Percentiles rank a stretch among this genome's conserved stretches.
phyloP scores from a whole-genome alignment of 2,113 vertebrate genomes.

The Lepus europaeus region DNA sequence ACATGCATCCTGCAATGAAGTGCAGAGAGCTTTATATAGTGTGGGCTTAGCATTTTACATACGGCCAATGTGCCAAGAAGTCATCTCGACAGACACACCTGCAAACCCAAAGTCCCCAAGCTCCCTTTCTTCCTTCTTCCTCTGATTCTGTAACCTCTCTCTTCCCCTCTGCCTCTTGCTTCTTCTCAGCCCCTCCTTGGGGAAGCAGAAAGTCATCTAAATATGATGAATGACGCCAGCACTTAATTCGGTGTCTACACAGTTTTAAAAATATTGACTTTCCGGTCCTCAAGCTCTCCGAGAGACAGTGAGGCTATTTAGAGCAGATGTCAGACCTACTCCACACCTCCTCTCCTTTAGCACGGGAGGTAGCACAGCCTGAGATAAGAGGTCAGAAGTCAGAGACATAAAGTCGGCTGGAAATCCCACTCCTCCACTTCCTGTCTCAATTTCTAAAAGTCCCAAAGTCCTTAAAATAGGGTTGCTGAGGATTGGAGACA shows the following conservation, averaged over 20 bases:
- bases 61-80: neutral
- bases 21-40: neutral
- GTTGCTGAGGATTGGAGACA: neutral
- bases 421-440: neutral
- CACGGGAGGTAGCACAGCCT: neutral
- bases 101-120: neutral
- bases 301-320: constrained; percentile 69
- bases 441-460: neutral
- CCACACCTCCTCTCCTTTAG: neutral
- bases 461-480: constrained; percentile 25
- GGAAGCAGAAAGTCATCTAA: constrained; percentile 62
- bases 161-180: neutral
- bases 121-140: neutral
- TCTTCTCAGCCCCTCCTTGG: constrained; percentile 30
- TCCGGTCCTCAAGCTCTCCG: constrained; percentile 54
- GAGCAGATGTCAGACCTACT: constrained; percentile 6
- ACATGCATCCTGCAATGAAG: neutral
- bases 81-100: neutral
- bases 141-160: neutral
- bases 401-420: neutral
- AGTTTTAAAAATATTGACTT: constrained; percentile 77
- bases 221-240: constrained; percentile 55
- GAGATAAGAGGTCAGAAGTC: constrained; percentile 14
- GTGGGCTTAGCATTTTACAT: neutral
- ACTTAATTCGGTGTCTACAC: constrained; percentile 62